Evolutionary conservation across 2,888 invertebrate species (phyloP).

Genomic region (Trilocha varians): DNA sequence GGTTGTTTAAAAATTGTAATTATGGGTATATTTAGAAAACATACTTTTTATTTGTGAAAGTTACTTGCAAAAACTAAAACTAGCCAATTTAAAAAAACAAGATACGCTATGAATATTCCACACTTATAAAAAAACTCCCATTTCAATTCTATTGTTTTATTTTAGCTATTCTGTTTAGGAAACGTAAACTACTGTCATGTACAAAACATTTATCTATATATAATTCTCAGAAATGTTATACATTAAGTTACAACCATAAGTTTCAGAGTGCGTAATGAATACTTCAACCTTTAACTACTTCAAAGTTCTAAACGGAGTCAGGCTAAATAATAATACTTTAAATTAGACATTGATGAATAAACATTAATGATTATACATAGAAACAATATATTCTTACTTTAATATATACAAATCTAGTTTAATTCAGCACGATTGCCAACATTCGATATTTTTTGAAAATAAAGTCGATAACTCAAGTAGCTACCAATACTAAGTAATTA

Average conservation of each 20-base stretch:
- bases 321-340: neutral
- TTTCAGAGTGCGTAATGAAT: slow-evolving; percentile 54
- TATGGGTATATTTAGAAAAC: too few species aligned
- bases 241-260: slow-evolving; percentile 69
- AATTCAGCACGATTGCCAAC: too few species aligned
- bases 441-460: too few species aligned
- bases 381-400: too few species aligned
- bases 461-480: neutral
- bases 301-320: neutral
- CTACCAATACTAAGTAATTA: too few species aligned
- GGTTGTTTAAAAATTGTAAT: too few species aligned
- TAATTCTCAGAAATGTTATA: slow-evolving; percentile 57
- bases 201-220: slow-evolving; percentile 66
- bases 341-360: too few species aligned
- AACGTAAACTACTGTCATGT: slow-evolving; percentile 63
- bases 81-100: too few species aligned
- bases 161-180: slow-evolving; percentile 63
- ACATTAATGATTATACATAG: too few species aligned
- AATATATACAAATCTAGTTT: too few species aligned
- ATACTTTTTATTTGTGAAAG: too few species aligned
- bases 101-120: neutral
- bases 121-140: slow-evolving; percentile 20
- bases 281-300: neutral
- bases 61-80: neutral
- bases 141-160: slow-evolving; percentile 59